Base-by-base conservation (phyloP, 2,888 invertebrate genomes). In the Chymomyza amoena region DNA sequence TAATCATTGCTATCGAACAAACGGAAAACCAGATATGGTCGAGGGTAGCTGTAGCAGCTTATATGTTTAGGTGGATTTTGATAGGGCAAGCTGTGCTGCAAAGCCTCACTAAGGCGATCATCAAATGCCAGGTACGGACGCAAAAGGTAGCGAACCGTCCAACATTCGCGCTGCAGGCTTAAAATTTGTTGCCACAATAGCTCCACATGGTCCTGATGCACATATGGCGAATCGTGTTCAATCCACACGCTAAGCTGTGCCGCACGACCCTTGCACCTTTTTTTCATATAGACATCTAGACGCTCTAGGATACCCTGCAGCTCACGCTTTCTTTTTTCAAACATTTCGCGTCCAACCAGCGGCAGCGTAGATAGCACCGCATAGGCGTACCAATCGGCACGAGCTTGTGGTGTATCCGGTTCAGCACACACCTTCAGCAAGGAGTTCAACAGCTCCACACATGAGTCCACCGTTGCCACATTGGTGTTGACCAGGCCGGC, bases 1-100 rank as follows among this genome's bases (percentile, higher is more conserved):
- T 98, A 98, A 92, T 99, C 99, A 0, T 98, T 98, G 91, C 98
- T 97, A 91, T 99, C 99, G 92, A 99, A 99, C 94, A 99, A 96
- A 54, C 97, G 94, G 92, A 98, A 99, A 57, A 98, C 95, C 1
- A 97, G 97, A 89, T 96, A 95, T 0, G 99, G 99, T 93, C 98
- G 95, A 0, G 99, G 99, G 92, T 99, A 99, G 16, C 93, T 93
- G 88, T 95, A 96, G 0, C 95, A 94, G 75, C 96, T 96, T 89
- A 97, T 96, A 93, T 99, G 98, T 0, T 97, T 96, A 4, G 98
- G 98, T 7, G 98, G 97, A 88, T 96, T 90, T 90, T 99, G 96
- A 68, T 95, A 93, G 1, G 98, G 98, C 73, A 99, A 93, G 88
- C 96, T 97, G 90, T 99, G 99, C 89, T 98, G 98, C 75, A 99